phyloP scores from a whole-genome alignment of 2,797 vertebrate species.

The Pangasius sanitwongsei region DNA sequence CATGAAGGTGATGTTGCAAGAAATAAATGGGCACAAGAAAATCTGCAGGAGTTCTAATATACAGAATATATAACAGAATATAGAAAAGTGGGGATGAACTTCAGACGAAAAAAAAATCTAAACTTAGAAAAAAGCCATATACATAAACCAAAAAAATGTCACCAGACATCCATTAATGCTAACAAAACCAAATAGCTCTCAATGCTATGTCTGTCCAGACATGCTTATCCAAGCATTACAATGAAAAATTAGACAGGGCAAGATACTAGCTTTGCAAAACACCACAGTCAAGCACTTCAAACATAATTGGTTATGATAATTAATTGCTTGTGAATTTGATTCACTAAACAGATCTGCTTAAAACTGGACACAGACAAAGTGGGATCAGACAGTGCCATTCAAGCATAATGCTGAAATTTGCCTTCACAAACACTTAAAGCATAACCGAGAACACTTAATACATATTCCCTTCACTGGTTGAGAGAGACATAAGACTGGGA shows the following conservation, averaged over 20 bases:
- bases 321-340: neutral
- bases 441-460: neutral
- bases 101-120: neutral
- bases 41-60: neutral
- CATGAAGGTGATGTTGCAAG: neutral
- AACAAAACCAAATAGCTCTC: neutral
- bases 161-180: neutral
- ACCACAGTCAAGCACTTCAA: neutral
- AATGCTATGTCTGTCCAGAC: neutral
- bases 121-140: neutral
- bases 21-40: neutral
- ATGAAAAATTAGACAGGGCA: neutral
- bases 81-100: neutral
- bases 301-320: neutral
- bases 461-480: neutral
- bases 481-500: neutral
- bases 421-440: constrained; percentile 3
- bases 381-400: neutral
- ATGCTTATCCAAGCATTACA: neutral
- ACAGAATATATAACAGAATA: no score
- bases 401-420: neutral
- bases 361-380: neutral
- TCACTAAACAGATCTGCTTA: neutral
- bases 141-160: neutral
- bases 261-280: neutral